Evolutionary conservation across 30 jellyfish, hydroid and myxozoan species (phyloP).

Genomic region (Rhopilema esculentum): DNA sequence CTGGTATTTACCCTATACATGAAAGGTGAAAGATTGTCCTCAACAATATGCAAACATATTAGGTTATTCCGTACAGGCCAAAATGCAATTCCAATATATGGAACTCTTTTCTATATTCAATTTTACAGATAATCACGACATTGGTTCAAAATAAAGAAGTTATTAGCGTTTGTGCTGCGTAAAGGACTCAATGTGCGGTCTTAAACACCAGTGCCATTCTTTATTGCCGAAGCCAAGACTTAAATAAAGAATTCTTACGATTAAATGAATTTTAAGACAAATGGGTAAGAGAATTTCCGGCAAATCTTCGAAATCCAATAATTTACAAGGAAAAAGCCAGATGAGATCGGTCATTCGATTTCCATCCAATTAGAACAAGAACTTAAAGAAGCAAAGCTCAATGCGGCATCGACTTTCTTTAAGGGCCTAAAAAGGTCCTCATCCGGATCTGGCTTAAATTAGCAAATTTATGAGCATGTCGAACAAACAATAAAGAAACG

Average conservation of each 20-base stretch:
- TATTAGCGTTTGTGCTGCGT: not conserved
- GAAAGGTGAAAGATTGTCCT: too few relatives aligned
- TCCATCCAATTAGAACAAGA: not conserved
- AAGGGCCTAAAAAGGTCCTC: not conserved
- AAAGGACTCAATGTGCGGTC: not conserved
- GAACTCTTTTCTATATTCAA: too few relatives aligned
- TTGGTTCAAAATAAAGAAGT: not conserved
- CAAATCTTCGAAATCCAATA: not conserved
- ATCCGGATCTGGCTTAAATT: not conserved
- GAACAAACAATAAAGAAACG: not conserved
- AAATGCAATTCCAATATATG: too few relatives aligned
- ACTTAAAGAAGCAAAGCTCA: not conserved
- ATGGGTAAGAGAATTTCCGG: not conserved
- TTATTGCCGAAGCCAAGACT: not conserved
- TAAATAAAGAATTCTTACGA: not conserved
- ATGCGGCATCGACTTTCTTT: not conserved
- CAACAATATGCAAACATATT: too few relatives aligned
- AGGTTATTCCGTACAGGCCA: too few relatives aligned
- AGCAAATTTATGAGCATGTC: not conserved
- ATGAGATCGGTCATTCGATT: not conserved
- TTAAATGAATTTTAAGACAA: not conserved
- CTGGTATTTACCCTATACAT: not conserved
- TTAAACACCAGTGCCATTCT: not conserved
- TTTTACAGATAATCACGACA: not conserved
- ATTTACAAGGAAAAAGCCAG: not conserved